Evolutionary conservation across 2,113 vertebrate species (phyloP).

Genomic region (Aythya baeri): DNA sequence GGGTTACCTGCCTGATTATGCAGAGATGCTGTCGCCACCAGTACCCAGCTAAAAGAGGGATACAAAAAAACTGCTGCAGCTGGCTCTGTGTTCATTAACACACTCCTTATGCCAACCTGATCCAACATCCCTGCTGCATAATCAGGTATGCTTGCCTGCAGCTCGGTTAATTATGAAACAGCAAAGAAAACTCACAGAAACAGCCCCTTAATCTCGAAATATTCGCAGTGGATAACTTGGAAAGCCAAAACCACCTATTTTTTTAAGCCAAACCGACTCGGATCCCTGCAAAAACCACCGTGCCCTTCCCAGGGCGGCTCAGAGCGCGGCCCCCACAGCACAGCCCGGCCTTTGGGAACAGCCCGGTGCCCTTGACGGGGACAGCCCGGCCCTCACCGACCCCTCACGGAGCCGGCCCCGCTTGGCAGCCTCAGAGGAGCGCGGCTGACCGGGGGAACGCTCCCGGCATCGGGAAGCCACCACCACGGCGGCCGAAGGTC

Average conservation of each 20-base stretch:
- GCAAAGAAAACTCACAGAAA: fast-evolving
- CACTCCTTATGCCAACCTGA: fast-evolving
- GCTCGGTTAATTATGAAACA: fast-evolving
- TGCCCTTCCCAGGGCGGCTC: background rate
- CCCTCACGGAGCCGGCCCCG: background rate
- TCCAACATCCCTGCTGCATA: fast-evolving
- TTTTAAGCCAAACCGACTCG: fast-evolving
- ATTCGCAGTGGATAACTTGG: fast-evolving
- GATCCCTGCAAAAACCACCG: background rate
- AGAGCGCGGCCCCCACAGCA: fast-evolving
- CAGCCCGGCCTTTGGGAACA: fast-evolving
- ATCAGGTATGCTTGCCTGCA: background rate
- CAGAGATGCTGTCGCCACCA: background rate
- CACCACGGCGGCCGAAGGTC: background rate
- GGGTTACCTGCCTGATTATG: fast-evolving
- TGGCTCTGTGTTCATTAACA: fast-evolving
- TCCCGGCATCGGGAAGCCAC: too few relatives aligned
- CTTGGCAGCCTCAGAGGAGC: too few relatives aligned
- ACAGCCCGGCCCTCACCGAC: background rate
- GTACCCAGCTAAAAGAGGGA: fast-evolving
- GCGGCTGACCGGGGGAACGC: too few relatives aligned
- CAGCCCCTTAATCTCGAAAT: fast-evolving
- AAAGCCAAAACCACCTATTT: background rate
- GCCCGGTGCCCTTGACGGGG: background rate
- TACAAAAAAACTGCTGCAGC: background rate